Evolutionary conservation across 2,888 invertebrate genomes (phyloP).

Genomic region (Ptilodon capucinus): DNA sequence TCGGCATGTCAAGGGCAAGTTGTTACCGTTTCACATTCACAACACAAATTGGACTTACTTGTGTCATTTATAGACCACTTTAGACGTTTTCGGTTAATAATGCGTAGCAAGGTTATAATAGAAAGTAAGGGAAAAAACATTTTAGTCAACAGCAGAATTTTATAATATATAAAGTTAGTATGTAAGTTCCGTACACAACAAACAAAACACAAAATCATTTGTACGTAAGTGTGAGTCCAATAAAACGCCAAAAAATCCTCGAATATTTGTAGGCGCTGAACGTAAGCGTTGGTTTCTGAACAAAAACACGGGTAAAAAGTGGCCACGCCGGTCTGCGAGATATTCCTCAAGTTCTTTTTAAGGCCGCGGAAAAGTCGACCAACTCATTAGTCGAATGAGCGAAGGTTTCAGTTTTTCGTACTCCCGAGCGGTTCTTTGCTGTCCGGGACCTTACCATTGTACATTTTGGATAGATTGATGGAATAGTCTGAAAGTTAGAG

Average conservation of each 20-base stretch:
- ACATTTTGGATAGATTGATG: too few species aligned
- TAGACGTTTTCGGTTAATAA: too few species aligned
- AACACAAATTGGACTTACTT: too few species aligned
- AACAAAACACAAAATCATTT: neutral
- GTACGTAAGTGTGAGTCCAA: neutral
- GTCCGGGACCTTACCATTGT: neutral
- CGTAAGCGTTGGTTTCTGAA: conserved; percentile 25
- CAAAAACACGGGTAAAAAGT: conserved; percentile 17
- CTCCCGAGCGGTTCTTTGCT: conserved; percentile 31
- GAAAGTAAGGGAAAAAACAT: too few species aligned
- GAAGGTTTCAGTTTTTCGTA: conserved; percentile 49
- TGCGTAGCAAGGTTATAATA: too few species aligned
- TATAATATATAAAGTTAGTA: too few species aligned
- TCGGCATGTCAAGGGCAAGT: too few species aligned
- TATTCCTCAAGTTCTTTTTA: conserved; percentile 42
- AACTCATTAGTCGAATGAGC: conserved; percentile 61
- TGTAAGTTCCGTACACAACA: too few species aligned
- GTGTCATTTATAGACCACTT: too few species aligned
- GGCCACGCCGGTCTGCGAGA: conserved; percentile 2
- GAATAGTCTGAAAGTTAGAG: too few species aligned
- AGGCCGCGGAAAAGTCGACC: conserved; percentile 51
- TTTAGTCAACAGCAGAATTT: too few species aligned
- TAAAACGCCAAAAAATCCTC: neutral
- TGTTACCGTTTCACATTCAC: too few species aligned
- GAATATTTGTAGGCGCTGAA: conserved; percentile 18